These are phyloP conservation scores for Pollachius pollachius DNA, from an alignment of 2,113 vertebrate genomes.

Conservation along the genomic window DNA sequence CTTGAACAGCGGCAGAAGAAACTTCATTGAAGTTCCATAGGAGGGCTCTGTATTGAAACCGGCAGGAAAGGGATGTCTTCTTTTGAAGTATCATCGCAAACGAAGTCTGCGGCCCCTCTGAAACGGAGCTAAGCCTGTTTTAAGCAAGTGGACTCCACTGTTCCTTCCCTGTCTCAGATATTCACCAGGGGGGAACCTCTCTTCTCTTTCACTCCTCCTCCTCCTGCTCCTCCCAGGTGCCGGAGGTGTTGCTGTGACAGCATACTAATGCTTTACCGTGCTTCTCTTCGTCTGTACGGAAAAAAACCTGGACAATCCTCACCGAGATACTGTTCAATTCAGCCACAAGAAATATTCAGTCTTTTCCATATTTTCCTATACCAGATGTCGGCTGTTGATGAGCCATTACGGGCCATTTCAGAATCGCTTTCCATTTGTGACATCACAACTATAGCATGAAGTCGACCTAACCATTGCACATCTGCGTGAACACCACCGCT, in stretches of 20 bases:
- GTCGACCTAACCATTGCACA: too few relatives aligned
- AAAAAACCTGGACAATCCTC: too few relatives aligned
- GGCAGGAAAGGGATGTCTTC: constrained; percentile 61
- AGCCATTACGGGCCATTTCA: neutral
- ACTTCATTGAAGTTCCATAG: constrained; percentile 44
- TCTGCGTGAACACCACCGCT: too few relatives aligned
- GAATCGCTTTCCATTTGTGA: too few relatives aligned
- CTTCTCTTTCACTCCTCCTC: constrained; percentile 42
- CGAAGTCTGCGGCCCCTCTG: constrained; percentile 32
- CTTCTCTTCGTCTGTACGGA: constrained; percentile 1
- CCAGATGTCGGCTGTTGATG: neutral
- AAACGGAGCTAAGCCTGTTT: constrained; percentile 60
- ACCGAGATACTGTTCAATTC: too few relatives aligned
- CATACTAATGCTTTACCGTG: constrained; percentile 56
- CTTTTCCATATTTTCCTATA: neutral
- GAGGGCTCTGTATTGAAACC: constrained; percentile 51
- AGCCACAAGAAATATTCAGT: neutral
- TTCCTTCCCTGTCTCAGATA: too few relatives aligned
- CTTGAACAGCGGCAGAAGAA: constrained; percentile 55
- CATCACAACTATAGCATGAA: too few relatives aligned
- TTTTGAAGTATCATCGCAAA: constrained; percentile 72
- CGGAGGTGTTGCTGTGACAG: constrained; percentile 30
- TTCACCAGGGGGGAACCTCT: constrained; percentile 22
- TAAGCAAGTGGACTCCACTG: constrained; percentile 37
- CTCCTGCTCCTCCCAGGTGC: constrained; percentile 33